phyloP scores from a whole-genome alignment of 2,113 vertebrate genomes.

The Cavia porcellus region DNA sequence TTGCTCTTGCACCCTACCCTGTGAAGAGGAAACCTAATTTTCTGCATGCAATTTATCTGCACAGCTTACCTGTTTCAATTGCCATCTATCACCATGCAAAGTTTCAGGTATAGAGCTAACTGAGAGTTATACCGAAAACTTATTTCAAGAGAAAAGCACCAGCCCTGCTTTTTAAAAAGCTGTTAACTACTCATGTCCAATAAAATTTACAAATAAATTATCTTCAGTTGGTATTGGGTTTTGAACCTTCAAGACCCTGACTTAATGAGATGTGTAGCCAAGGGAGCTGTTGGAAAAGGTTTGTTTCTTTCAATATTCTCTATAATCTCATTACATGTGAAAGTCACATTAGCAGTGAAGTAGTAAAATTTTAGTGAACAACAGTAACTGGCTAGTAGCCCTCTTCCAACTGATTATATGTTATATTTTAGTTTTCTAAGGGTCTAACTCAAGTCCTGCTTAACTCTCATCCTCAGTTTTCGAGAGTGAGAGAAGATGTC shows the following conservation, averaged over 20 bases:
- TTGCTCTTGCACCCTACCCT: background rate
- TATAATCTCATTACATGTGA: background rate
- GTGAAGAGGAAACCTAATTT: background rate
- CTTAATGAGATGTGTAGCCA: background rate
- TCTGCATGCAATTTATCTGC: background rate
- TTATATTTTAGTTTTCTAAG: background rate
- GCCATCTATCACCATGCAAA: background rate
- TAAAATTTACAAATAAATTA: conserved; percentile 32
- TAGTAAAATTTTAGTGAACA: background rate
- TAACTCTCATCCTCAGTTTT: background rate
- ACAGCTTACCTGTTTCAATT: background rate
- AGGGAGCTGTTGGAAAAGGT: background rate
- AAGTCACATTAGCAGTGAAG: background rate
- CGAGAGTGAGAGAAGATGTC: background rate
- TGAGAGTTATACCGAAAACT: background rate
- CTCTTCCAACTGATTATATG: background rate
- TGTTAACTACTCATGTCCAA: background rate
- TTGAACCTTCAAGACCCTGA: background rate
- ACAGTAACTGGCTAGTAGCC: background rate
- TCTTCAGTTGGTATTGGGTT: background rate
- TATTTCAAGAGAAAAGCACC: background rate
- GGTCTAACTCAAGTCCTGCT: background rate
- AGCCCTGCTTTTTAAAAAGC: background rate
- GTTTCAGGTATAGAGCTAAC: background rate
- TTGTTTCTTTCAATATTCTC: background rate